Percentiles rank a stretch among this genome's conserved stretches.
phyloP scores from a whole-genome alignment of 2,797 vertebrate species.

The Alauda arvensis region DNA sequence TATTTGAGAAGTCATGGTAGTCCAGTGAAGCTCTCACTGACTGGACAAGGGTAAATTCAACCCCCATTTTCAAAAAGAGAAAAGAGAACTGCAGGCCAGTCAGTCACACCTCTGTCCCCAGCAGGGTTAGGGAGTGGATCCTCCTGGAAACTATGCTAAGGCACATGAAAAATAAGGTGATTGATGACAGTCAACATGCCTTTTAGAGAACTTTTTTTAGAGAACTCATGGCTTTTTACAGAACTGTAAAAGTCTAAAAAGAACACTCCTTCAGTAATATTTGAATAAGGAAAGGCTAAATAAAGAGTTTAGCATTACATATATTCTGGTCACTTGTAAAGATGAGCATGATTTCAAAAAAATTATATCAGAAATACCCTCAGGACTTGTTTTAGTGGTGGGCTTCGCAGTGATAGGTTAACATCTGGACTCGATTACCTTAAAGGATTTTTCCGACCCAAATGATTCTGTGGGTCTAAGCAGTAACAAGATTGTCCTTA shows the following conservation, averaged over 20 bases:
- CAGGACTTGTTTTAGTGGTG: accelerated
- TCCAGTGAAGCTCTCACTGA: neutral
- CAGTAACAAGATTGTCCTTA: neutral
- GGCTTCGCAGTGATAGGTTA: neutral
- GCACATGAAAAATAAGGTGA: neutral
- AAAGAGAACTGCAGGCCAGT: neutral
- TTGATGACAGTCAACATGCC: neutral
- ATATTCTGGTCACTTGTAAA: neutral
- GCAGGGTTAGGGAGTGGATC: neutral
- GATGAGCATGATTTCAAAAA: neutral
- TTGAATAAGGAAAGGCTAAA: neutral
- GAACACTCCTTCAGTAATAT: neutral
- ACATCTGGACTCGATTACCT: neutral
- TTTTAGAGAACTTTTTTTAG: no score
- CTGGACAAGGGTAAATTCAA: neutral
- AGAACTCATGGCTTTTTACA: no score
- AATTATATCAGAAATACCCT: neutral
- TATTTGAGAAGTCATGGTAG: neutral
- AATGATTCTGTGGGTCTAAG: neutral
- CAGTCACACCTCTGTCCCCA: neutral
- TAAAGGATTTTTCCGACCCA: neutral
- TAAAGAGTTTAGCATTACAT: neutral
- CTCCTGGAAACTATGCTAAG: neutral
- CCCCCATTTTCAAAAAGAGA: neutral
- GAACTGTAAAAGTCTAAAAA: neutral